Conservation (phyloP, 1,140 invertebrate genomes). For the Microplitis mediator region DNA sequence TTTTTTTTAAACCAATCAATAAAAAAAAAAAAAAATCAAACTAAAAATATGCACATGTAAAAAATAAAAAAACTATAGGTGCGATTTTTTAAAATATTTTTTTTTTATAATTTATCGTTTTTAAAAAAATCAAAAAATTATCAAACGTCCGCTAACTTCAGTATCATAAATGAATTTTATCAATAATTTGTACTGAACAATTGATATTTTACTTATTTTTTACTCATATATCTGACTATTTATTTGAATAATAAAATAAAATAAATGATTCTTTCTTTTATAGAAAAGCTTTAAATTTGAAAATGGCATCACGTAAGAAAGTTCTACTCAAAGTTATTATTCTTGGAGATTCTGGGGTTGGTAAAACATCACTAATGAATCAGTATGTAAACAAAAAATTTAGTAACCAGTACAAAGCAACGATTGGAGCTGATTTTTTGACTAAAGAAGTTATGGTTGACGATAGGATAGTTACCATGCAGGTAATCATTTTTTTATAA, state of each 20-base stretch:
- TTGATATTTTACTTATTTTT: too few species aligned
- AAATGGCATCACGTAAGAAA: constrained; percentile 94
- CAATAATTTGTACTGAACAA: too few species aligned
- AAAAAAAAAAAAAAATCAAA: too few species aligned
- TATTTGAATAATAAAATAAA: constrained; percentile 25
- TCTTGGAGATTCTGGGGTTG: constrained; percentile 96
- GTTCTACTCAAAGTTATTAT: constrained; percentile 97
- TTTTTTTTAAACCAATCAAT: too few species aligned
- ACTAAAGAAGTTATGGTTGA: constrained; percentile 99
- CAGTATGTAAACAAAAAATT: constrained; percentile 99
- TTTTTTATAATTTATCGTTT: too few species aligned
- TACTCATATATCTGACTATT: too few species aligned
- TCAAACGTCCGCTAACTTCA: too few species aligned
- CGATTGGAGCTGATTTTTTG: constrained; percentile 99
- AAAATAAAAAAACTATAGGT: too few species aligned
- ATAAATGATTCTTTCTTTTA: constrained; percentile 25
- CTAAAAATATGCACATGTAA: too few species aligned
- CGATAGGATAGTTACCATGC: constrained; percentile 98
- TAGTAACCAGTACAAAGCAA: constrained; percentile 99
- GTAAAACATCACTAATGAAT: constrained; percentile 99
- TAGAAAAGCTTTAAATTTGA: constrained; percentile 20
- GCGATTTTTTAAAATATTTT: too few species aligned
- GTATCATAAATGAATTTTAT: too few species aligned
- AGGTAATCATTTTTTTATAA: constrained; percentile 67
- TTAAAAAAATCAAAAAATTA: too few species aligned